Conservation (phyloP, 2,113 vertebrate species). For the Malurus alboscapulatus region DNA sequence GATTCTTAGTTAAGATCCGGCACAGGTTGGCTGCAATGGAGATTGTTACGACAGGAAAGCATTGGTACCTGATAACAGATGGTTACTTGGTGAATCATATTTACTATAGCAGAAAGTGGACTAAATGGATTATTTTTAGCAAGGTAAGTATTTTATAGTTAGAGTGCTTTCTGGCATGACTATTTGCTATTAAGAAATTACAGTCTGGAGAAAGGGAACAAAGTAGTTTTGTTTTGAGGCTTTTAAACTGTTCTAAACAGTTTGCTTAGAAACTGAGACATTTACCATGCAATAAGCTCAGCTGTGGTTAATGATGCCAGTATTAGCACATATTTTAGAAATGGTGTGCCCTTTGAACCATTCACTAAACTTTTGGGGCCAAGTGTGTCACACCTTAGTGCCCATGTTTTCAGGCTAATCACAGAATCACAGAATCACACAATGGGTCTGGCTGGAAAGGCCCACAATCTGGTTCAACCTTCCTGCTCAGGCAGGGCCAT, state of each 20-base stretch:
- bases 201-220: not conserved
- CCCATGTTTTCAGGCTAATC: not conserved
- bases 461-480: not conserved
- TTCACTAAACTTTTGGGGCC: not conserved
- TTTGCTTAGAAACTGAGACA: not conserved
- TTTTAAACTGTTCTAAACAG: not conserved
- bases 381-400: not conserved
- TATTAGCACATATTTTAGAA: not conserved
- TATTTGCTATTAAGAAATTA: slow-evolving; percentile 14
- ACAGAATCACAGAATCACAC: not conserved
- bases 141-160: slow-evolving; percentile 23
- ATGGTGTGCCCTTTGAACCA: not conserved
- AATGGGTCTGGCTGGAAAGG: not conserved
- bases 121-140: slow-evolving; percentile 8
- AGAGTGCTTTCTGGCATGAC: not conserved
- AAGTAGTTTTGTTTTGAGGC: not conserved
- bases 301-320: not conserved
- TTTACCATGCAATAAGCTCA: not conserved
- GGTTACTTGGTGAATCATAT: not conserved
- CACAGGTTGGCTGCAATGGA: not conserved
- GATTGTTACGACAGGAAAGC: not conserved
- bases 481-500: not conserved
- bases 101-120: slow-evolving; percentile 13
- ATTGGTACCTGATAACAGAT: not conserved
- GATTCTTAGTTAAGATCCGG: not conserved